Evolutionary conservation across 2,888 invertebrate species (phyloP).

Genomic region (Lepetodrilus schrolli): DNA sequence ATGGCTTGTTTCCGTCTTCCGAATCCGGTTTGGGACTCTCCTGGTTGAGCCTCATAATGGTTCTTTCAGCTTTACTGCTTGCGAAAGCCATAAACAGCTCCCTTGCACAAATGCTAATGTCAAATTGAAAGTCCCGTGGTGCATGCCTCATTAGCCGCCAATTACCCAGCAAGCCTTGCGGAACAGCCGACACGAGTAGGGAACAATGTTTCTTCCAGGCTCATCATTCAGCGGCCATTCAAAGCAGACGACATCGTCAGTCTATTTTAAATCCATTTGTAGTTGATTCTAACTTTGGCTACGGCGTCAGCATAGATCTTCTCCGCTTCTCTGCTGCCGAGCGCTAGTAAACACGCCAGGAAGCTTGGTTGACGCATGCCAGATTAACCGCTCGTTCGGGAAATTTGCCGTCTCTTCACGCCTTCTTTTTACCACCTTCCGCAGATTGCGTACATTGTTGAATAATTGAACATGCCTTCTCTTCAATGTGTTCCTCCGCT

Average conservation of each 20-base stretch:
- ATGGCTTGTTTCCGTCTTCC: neutral
- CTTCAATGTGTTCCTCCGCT: neutral
- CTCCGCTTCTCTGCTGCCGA: neutral
- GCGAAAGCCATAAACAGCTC: constrained; percentile 30
- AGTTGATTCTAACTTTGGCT: constrained; percentile 3
- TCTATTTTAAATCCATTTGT: constrained; percentile 29
- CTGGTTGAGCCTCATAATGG: constrained; percentile 6
- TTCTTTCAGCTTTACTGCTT: constrained; percentile 17
- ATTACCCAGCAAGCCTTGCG: constrained; percentile 25
- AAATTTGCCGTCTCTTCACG: neutral
- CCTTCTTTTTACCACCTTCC: neutral
- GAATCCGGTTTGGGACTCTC: neutral
- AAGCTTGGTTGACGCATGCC: neutral
- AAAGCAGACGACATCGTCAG: constrained; percentile 18
- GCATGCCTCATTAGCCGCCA: constrained; percentile 33
- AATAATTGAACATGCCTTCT: neutral
- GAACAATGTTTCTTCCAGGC: constrained; percentile 30
- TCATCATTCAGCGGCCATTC: constrained; percentile 7
- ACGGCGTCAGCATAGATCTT: neutral
- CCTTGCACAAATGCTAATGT: constrained; percentile 31
- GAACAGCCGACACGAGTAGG: constrained; percentile 13
- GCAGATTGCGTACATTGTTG: neutral
- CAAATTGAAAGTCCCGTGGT: constrained; percentile 34
- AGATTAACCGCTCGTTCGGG: constrained; percentile 2
- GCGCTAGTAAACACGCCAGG: constrained; percentile 10